Evolutionary conservation across 1,140 invertebrate species (phyloP).

Genomic region (Platyura marginata): DNA sequence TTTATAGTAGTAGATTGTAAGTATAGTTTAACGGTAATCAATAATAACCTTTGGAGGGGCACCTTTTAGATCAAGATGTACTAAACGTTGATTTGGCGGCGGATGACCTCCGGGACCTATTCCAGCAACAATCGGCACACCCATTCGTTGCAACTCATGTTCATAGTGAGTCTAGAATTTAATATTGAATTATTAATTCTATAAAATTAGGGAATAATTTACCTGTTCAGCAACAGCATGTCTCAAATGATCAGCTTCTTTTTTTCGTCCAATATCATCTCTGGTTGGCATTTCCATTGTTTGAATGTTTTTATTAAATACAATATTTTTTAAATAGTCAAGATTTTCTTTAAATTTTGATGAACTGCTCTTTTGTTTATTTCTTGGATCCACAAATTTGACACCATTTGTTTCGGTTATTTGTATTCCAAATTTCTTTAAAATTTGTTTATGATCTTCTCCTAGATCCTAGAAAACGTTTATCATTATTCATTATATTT

Average conservation of each 20-base stretch:
- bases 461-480: no score
- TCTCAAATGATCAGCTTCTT: conserved; percentile 17
- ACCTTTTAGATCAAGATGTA: conserved; percentile 84
- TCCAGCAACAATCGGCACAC: conserved; percentile 16
- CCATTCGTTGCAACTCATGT: conserved; percentile 21
- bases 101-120: conserved; percentile 18
- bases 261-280: conserved; percentile 3
- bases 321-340: background rate
- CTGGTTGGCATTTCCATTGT: conserved; percentile 9
- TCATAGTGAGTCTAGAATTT: conserved; percentile 20
- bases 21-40: conserved; percentile 15
- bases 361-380: background rate
- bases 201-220: conserved; percentile 10
- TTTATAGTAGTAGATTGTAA: background rate
- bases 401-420: no score
- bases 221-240: conserved; percentile 18
- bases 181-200: conserved; percentile 16
- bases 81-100: conserved; percentile 28
- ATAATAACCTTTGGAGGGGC: conserved; percentile 72
- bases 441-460: no score
- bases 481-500: no score
- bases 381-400: conserved; percentile 14
- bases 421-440: no score
- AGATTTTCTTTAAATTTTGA: background rate
- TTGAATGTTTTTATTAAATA: conserved; percentile 9